Conservation (phyloP, 2,888 invertebrate species). For the Andrena marginata region DNA sequence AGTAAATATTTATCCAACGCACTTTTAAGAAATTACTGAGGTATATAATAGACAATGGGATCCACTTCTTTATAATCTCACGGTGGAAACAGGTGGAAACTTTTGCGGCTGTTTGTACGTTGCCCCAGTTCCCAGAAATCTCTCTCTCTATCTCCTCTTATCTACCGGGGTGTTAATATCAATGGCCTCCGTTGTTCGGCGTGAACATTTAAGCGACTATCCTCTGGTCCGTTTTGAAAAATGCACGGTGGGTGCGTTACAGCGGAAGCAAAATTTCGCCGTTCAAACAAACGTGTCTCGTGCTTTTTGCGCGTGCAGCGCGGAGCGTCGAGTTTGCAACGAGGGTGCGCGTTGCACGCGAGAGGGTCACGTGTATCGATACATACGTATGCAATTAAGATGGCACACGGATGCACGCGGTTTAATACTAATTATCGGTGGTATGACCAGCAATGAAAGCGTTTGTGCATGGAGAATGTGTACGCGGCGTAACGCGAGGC, state of each 20-base stretch:
- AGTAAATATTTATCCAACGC: not conserved
- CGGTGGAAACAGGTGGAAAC: not conserved
- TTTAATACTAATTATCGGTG: constrained; percentile 49
- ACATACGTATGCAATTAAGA: constrained; percentile 43
- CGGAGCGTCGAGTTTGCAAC: constrained; percentile 2
- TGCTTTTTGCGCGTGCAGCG: not conserved
- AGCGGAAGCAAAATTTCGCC: not conserved
- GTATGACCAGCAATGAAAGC: constrained; percentile 9
- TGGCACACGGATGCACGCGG: constrained; percentile 36
- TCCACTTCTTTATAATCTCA: not conserved
- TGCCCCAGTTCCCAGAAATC: constrained; percentile 34
- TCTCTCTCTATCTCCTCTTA: constrained; percentile 48
- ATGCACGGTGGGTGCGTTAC: not conserved
- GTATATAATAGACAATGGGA: not conserved
- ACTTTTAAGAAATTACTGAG: not conserved
- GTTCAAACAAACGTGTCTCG: not conserved
- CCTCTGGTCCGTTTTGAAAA: constrained; percentile 29
- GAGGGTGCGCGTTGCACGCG: not conserved
- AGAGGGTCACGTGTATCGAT: constrained; percentile 31
- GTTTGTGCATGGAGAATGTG: not conserved
- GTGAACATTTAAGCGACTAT: constrained; percentile 59
- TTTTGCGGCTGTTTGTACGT: constrained; percentile 10
- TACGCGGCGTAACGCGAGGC: not conserved
- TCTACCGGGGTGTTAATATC: constrained; percentile 40
- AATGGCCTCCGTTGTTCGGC: constrained; percentile 47